Evolutionary conservation across 2,797 vertebrate species (phyloP).

Genomic region (Gephyroberyx darwinii): DNA sequence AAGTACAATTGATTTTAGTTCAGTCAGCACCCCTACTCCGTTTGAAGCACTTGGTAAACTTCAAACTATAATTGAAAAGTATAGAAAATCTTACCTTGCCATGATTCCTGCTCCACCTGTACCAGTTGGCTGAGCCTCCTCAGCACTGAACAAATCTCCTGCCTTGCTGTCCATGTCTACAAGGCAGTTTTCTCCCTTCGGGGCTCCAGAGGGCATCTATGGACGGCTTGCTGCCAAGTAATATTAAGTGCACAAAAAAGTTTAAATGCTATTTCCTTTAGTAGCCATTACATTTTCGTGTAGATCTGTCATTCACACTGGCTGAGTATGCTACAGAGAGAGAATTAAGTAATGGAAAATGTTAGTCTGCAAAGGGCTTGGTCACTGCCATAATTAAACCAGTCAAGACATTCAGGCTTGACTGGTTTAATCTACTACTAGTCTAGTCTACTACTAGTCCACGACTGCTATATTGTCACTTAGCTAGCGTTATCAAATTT

Average conservation of each 20-base stretch:
- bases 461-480: background rate
- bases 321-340: no score
- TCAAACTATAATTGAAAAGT: background rate
- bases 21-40: background rate
- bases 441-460: background rate
- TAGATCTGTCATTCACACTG: background rate
- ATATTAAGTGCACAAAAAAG: no score
- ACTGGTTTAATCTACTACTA: no score
- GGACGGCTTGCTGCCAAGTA: conserved; percentile 15
- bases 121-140: conserved; percentile 78
- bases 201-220: conserved; percentile 64
- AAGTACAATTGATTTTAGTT: background rate
- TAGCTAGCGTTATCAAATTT: background rate
- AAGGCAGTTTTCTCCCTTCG: conserved; percentile 73
- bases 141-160: conserved; percentile 78
- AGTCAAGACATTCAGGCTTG: background rate
- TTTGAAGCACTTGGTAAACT: background rate
- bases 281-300: background rate
- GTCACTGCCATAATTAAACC: conserved; percentile 47
- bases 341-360: conserved; percentile 37
- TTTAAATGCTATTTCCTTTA: no score
- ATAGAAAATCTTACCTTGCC: conserved; percentile 66
- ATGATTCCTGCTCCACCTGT: conserved; percentile 74
- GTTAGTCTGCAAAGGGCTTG: conserved; percentile 40
- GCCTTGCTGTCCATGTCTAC: conserved; percentile 82